Evolutionary conservation across 1,140 invertebrate species (phyloP).

Genomic region (Drosophila truncata): DNA sequence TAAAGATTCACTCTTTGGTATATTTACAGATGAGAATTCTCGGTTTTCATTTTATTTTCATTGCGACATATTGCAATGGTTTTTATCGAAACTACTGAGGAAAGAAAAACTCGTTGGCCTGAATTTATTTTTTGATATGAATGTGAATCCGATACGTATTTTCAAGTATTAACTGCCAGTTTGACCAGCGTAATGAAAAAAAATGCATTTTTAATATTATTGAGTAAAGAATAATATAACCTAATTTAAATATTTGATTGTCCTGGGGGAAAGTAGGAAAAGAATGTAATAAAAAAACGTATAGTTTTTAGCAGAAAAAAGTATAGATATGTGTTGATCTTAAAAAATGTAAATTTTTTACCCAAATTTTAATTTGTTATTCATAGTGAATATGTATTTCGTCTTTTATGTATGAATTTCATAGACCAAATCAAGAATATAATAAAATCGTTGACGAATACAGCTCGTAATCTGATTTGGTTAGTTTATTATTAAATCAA

Average conservation of each 20-base stretch:
- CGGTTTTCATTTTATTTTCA: conserved; percentile 4
- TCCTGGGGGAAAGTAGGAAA: background rate
- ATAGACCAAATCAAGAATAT: background rate
- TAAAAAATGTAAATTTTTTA: background rate
- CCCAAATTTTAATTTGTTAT: background rate
- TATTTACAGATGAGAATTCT: conserved; percentile 12
- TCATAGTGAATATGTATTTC: background rate
- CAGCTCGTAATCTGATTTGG: background rate
- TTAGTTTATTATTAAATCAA: background rate
- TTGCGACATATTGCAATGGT: conserved; percentile 3
- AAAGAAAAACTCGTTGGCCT: conserved; percentile 3
- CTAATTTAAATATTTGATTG: background rate
- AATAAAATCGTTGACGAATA: background rate
- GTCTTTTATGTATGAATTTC: background rate
- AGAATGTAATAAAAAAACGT: no score
- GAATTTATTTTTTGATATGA: background rate
- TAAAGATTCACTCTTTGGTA: conserved; percentile 10
- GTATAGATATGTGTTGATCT: background rate
- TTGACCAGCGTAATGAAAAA: background rate
- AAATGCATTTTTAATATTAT: background rate
- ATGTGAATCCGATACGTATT: background rate
- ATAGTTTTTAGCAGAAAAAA: background rate
- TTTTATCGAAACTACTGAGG: background rate
- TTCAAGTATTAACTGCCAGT: background rate
- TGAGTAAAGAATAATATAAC: background rate